Conservation (phyloP, 2,113 vertebrate genomes). For the Etia nguti region DNA sequence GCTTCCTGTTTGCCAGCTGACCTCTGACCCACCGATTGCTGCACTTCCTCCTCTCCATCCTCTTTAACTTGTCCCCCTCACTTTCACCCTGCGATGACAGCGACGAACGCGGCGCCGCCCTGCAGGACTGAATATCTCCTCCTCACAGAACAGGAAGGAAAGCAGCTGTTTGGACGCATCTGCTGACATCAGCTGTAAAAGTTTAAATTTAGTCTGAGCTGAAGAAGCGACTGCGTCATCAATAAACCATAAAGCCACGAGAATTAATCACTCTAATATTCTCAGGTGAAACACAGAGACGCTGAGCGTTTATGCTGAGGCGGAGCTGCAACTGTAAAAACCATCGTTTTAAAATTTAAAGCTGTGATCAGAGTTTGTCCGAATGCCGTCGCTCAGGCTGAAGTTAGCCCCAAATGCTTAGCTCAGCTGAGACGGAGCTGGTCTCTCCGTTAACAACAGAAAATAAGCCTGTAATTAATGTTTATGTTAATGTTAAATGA, state of each 20-base stretch:
- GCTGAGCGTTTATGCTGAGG: not conserved
- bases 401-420: accelerated
- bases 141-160: not conserved
- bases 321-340: not conserved
- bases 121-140: not conserved
- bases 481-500: not conserved
- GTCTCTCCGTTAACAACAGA: not conserved
- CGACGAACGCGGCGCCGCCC: not conserved
- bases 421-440: not conserved
- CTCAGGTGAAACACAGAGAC: not conserved
- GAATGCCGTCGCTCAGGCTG: not conserved
- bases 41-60: not conserved
- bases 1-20: conserved; percentile 33
- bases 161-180: not conserved
- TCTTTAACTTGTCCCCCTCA: not conserved
- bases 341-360: not conserved
- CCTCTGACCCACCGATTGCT: not conserved
- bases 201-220: not conserved
- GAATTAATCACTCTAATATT: not conserved
- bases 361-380: not conserved
- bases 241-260: not conserved
- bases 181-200: not conserved
- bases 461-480: not conserved
- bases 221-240: not conserved
- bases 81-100: not conserved